Percentiles rank a stretch among this genome's conserved stretches.
Conservation (phyloP, 2,113 vertebrate species). For the Istiophorus platypterus region DNA sequence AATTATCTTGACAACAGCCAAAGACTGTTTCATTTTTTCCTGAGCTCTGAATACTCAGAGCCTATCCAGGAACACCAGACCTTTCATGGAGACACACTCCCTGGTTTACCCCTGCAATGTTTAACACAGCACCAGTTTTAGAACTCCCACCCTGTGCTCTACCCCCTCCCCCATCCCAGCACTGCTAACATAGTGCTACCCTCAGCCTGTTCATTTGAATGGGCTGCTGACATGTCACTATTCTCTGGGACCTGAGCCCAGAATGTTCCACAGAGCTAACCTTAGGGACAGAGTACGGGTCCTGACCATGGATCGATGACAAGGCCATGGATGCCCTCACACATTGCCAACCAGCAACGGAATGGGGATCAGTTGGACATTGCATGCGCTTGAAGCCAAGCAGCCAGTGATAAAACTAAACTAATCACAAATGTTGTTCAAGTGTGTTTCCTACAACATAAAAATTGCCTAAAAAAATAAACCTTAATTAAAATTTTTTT, state of each 20-base stretch:
- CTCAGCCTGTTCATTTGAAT: slow-evolving; percentile 86
- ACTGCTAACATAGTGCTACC: slow-evolving; percentile 81
- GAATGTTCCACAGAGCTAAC: slow-evolving; percentile 84
- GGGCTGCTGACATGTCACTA: slow-evolving; percentile 87
- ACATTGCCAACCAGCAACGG: slow-evolving; percentile 45
- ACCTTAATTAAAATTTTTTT: no score
- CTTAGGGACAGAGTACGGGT: slow-evolving; percentile 75
- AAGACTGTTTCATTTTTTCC: neutral
- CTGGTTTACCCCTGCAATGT: slow-evolving; percentile 59
- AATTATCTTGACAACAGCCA: slow-evolving; percentile 15
- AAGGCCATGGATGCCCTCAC: slow-evolving; percentile 48
- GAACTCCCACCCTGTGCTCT: slow-evolving; percentile 47
- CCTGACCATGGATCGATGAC: slow-evolving; percentile 53
- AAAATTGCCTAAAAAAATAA: neutral
- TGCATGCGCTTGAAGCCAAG: neutral
- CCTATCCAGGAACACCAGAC: slow-evolving; percentile 55
- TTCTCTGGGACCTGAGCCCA: slow-evolving; percentile 85
- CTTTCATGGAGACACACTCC: slow-evolving; percentile 64
- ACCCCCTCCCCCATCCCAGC: slow-evolving; percentile 51
- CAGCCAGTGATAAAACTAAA: slow-evolving; percentile 24
- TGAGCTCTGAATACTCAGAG: slow-evolving; percentile 17
- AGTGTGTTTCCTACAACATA: neutral
- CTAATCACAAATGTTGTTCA: slow-evolving; percentile 33
- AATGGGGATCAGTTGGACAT: slow-evolving; percentile 36
- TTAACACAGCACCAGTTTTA: slow-evolving; percentile 70